Percentiles rank a stretch among this genome's conserved stretches.
phyloP scores from a whole-genome alignment of 2,113 vertebrate genomes.

The Thomomys bottae region DNA sequence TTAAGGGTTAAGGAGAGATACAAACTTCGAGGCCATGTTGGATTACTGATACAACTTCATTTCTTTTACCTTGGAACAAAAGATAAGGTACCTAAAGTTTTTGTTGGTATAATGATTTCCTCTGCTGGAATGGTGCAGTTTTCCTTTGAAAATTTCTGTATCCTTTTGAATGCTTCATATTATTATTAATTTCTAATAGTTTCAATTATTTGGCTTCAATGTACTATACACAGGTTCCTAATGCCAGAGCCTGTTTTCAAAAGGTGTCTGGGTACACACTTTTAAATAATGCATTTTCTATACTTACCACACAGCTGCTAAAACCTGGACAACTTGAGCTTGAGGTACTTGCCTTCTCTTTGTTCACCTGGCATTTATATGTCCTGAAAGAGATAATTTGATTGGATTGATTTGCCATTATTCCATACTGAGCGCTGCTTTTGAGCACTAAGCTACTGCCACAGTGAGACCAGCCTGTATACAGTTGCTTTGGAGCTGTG shows the following conservation, averaged over 20 bases:
- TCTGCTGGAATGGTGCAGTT: conserved; percentile 15
- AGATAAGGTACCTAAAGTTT: not conserved
- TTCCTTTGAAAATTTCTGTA: conserved; percentile 31
- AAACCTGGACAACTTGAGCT: not conserved
- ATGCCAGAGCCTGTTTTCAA: not conserved
- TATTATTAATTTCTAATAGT: conserved; percentile 27
- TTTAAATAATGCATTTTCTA: conserved; percentile 48
- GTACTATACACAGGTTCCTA: not conserved
- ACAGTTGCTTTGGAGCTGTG: not conserved
- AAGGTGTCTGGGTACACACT: conserved; percentile 21
- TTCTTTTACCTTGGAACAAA: not conserved
- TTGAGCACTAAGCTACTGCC: not conserved
- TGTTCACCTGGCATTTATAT: conserved; percentile 39
- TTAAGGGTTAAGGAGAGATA: conserved; percentile 37
- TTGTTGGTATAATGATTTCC: not conserved
- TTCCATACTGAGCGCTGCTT: not conserved
- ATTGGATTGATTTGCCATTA: conserved; percentile 35
- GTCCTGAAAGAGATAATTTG: conserved; percentile 27
- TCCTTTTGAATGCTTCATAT: conserved; percentile 18
- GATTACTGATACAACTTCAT: conserved; percentile 17
- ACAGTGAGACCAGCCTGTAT: not conserved
- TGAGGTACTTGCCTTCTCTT: conserved; percentile 43
- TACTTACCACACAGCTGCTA: conserved; percentile 23
- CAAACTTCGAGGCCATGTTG: conserved; percentile 16
- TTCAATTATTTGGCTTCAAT: not conserved